phyloP scores from a whole-genome alignment of 92 coral and sea anemone genomes.

The Porites lobata region DNA sequence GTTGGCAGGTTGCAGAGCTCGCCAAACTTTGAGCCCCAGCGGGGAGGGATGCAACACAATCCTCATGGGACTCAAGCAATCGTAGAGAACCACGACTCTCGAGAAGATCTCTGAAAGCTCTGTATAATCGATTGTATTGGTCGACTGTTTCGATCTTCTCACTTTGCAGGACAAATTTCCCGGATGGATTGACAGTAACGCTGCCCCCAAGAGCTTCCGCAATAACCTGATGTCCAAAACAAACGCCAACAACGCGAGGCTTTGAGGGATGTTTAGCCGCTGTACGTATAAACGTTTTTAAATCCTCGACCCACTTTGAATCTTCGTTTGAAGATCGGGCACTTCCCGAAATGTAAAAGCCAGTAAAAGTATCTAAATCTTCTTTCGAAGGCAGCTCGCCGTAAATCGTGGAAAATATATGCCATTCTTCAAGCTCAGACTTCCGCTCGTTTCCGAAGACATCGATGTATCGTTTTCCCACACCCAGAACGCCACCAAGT shows the following conservation, averaged over 20 bases:
- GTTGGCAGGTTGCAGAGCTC: constrained; percentile 70
- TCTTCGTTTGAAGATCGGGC: constrained; percentile 64
- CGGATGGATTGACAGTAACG: constrained; percentile 59
- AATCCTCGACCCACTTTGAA: constrained; percentile 64
- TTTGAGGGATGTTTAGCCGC: constrained; percentile 46
- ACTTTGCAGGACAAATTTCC: constrained; percentile 59
- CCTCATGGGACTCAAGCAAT: constrained; percentile 53
- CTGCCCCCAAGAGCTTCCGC: constrained; percentile 65
- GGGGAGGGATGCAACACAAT: constrained; percentile 65
- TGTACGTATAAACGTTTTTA: constrained; percentile 51
- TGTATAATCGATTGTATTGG: constrained; percentile 1
- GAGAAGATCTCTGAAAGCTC: constrained; percentile 15
- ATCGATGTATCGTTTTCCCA: constrained; percentile 60
- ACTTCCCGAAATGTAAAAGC: constrained; percentile 75
- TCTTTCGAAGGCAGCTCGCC: constrained; percentile 64
- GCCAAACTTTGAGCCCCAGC: constrained; percentile 69
- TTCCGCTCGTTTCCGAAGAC: constrained; percentile 13
- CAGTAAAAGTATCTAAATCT: constrained; percentile 66
- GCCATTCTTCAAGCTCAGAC: constrained; percentile 50
- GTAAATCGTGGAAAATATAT: constrained; percentile 48
- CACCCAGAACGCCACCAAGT: constrained; percentile 69
- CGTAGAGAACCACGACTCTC: constrained; percentile 15
- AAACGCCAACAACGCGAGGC: constrained; percentile 62
- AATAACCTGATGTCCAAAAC: constrained; percentile 76
- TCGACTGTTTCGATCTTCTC: constrained; percentile 42